phyloP scores from a whole-genome alignment of 2,888 invertebrate genomes.

The Diplolepis rosae region DNA sequence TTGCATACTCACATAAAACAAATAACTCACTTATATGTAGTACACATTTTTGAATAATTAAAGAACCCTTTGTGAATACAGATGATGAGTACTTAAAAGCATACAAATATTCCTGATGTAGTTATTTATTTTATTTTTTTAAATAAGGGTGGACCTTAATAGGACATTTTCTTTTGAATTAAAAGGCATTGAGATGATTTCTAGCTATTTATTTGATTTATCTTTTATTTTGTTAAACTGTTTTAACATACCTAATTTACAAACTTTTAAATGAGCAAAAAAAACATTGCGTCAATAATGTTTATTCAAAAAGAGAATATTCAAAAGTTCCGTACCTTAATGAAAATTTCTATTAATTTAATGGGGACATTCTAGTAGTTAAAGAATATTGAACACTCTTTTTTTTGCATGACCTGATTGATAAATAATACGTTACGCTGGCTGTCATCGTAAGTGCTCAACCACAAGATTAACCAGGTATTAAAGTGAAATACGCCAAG shows the following conservation, averaged over 20 bases:
- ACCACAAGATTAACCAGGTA: neutral
- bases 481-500: conserved; percentile 8
- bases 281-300: too few relatives aligned
- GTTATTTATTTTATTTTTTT: neutral
- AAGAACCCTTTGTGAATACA: neutral
- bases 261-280: too few relatives aligned
- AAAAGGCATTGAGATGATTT: neutral
- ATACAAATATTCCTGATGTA: neutral
- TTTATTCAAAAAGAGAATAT: too few relatives aligned
- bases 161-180: neutral
- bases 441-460: neutral
- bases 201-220: neutral
- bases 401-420: too few relatives aligned
- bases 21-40: neutral
- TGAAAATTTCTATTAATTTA: too few relatives aligned
- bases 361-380: too few relatives aligned
- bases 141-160: neutral
- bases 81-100: neutral
- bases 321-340: too few relatives aligned
- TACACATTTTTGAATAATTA: conserved; percentile 1
- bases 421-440: neutral
- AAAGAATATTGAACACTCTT: too few relatives aligned
- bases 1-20: neutral
- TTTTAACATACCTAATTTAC: too few relatives aligned
- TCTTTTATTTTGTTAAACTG: too few relatives aligned